A percentile compares a stretch with the other conserved stretches of the same genome.
Evolutionary conservation across 2,888 invertebrate genomes (phyloP).

Genomic region (Mythimna pallens): DNA sequence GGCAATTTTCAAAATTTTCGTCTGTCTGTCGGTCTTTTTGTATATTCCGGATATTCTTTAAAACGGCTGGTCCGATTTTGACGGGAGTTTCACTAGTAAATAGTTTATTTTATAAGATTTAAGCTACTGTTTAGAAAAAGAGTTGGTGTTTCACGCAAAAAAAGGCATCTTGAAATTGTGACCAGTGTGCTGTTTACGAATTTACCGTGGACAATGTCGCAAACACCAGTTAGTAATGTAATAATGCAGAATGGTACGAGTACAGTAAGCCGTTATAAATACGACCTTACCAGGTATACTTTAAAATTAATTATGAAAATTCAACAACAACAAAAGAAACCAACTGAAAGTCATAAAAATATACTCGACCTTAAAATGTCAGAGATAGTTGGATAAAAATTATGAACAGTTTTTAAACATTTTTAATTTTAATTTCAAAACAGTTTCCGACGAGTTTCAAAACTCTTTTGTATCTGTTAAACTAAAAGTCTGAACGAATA

Average conservation of each 20-base stretch:
- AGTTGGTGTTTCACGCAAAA: too few species aligned
- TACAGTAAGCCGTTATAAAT: not conserved
- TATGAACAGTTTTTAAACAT: conserved; percentile 19
- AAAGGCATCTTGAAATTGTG: too few species aligned
- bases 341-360: conserved; percentile 10
- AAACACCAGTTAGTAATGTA: too few species aligned
- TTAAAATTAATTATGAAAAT: not conserved
- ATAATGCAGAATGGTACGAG: not conserved
- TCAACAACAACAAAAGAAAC: conserved; percentile 1
- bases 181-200: too few species aligned
- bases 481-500: conserved; percentile 33
- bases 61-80: too few species aligned
- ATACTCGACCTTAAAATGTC: conserved; percentile 15
- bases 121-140: too few species aligned
- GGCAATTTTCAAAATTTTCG: too few species aligned
- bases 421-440: conserved; percentile 32
- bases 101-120: too few species aligned
- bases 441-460: conserved; percentile 29
- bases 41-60: too few species aligned
- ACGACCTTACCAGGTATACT: not conserved
- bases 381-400: conserved; percentile 19
- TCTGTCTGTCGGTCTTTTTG: too few species aligned
- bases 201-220: too few species aligned
- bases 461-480: conserved; percentile 47
- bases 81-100: too few species aligned